Conservation (phyloP, 35 echinoderm and acorn worm species). For the Patiria miniata region DNA sequence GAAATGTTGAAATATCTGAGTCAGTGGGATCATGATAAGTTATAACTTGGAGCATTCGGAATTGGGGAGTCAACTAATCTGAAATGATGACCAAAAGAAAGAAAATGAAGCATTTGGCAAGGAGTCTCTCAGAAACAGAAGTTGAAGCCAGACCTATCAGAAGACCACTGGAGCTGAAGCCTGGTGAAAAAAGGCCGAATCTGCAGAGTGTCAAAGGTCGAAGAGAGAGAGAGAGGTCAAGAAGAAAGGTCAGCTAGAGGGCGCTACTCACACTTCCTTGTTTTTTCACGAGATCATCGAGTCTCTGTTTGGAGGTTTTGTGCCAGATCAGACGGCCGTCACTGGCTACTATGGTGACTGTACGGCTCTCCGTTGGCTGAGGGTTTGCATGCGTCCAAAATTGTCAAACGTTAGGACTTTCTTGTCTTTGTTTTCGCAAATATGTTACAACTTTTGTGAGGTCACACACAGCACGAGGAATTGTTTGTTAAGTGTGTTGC, state of each 20-base stretch:
- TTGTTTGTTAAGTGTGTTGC: not conserved
- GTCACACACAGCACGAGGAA: slow-evolving; percentile 11
- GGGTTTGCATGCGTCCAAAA: slow-evolving; percentile 11
- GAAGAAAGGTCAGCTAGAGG: not conserved
- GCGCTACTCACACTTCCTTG: slow-evolving; percentile 88
- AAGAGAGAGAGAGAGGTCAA: not conserved
- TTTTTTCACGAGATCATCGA: slow-evolving; percentile 96
- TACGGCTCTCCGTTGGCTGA: slow-evolving; percentile 84
- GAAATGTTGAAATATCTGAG: too few species aligned
- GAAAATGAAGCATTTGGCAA: too few species aligned
- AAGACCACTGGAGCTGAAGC: too few species aligned
- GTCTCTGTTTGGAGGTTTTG: slow-evolving; percentile 94
- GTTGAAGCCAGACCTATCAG: too few species aligned
- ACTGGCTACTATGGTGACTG: slow-evolving; percentile 92
- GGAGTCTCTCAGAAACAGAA: too few species aligned
- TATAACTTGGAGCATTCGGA: too few species aligned
- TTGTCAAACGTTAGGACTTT: not conserved
- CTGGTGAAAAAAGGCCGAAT: too few species aligned
- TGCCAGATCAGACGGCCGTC: slow-evolving; percentile 98
- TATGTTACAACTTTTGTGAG: not conserved
- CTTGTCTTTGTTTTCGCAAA: not conserved
- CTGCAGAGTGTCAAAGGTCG: slow-evolving; percentile 14
- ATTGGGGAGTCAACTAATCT: too few species aligned
- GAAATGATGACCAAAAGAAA: too few species aligned
- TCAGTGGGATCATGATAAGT: too few species aligned